Base-by-base conservation (phyloP, 2,797 vertebrate species). In the Morelia viridis region DNA sequence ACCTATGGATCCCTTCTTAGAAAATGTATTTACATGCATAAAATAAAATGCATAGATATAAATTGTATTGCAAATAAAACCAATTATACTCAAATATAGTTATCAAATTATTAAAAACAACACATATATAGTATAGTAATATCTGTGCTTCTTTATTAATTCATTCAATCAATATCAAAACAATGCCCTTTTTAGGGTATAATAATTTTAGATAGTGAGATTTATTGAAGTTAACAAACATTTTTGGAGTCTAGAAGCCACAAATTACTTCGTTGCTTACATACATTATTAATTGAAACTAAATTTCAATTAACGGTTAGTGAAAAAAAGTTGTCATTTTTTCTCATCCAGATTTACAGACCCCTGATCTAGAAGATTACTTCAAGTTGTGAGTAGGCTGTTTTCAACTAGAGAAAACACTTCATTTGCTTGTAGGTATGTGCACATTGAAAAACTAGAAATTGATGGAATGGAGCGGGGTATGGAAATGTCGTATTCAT, bases 401-500 rank as follows among this genome's bases (percentile, higher is more conserved):
- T 84, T 90, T 62, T 83, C 76, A n/a, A 11, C 41, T 41, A 62
- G 26, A 61, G 26, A 53, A 62, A 84, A 35, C n/a, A 91, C 56
- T 68, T 86, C 31, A 71, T 46, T 68, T n/a, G 26, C 53, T 87
- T 80, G 50, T 53, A 35, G 28, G 28, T 50, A 50, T 46, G 19
- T 60, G 19, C 65, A 80, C n/a, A 91, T 96, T 95, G 91, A 87
- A 90, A 90, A 85, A 65, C 9, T 53, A 64, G 46, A 17, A 53
- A 87, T 15, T 41, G 86, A 11, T 87, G 35, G 35, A 87, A 87
- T 62, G 2, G 58, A 88, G 17, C 65, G 90, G 87, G 85, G 1
- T 61, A 93, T 17, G 89, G 89, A 91, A 80, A 93, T 92, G 89
- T 93, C 93, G 92, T 93, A 92, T 94, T 94, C 91, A 19, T 17